Conservation (phyloP, 2,113 vertebrate species). For the Myrmecobius fasciatus region DNA sequence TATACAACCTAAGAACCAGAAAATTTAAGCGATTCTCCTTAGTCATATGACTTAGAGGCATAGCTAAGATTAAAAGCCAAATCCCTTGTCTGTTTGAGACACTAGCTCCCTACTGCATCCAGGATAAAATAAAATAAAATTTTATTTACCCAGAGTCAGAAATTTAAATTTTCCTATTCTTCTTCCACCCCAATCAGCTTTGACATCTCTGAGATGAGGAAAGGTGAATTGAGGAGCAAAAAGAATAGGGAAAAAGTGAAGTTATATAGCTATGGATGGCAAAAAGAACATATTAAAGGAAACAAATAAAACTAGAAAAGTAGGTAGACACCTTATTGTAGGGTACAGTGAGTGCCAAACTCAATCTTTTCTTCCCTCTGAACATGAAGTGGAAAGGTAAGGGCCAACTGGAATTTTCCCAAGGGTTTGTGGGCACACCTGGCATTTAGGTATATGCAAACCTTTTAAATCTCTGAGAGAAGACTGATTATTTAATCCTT, state of each 20-base stretch:
- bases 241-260: background rate
- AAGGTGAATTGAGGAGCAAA: background rate
- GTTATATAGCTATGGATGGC: background rate
- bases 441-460: background rate
- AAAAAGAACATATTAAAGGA: background rate
- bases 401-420: background rate
- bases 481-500: background rate
- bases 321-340: background rate
- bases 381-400: background rate
- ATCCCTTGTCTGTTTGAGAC: background rate
- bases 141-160: background rate
- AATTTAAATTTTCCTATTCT: background rate
- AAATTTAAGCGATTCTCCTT: background rate
- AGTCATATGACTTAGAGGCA: background rate
- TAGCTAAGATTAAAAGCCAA: background rate
- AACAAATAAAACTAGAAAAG: background rate
- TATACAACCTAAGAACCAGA: background rate
- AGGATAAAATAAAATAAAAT: background rate
- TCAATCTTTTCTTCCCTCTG: background rate
- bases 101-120: background rate
- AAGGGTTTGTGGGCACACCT: background rate
- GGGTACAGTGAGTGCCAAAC: background rate
- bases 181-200: background rate
- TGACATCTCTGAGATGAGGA: background rate
- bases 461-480: background rate